These are phyloP conservation scores for Agapetus fuscipes DNA, from an alignment of 2,888 invertebrate genomes.

Conservation along the genomic window DNA sequence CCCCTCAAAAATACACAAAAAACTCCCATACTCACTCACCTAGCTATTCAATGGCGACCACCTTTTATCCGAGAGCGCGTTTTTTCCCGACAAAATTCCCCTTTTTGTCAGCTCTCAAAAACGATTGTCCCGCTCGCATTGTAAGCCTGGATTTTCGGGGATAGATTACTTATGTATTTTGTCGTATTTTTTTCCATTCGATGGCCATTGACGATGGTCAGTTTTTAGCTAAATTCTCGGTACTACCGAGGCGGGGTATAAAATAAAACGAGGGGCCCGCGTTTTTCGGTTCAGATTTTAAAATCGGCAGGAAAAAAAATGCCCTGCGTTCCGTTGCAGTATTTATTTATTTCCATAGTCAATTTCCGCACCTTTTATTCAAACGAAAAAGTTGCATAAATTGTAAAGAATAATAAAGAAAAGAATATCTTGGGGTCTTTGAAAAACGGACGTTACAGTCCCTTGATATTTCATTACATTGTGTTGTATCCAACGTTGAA, in stretches of 20 bases:
- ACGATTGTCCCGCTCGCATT: constrained; percentile 14
- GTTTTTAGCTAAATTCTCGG: too few relatives aligned
- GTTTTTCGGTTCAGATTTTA: constrained; percentile 7
- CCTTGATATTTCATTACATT: constrained; percentile 9
- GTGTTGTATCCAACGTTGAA: constrained; percentile 12
- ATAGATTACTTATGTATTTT: constrained; percentile 18
- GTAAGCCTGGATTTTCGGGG: constrained; percentile 15
- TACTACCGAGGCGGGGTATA: constrained; percentile 6
- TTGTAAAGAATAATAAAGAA: constrained; percentile 8
- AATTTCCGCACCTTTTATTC: constrained; percentile 18
- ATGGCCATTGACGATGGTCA: constrained; percentile 20
- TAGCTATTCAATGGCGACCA: constrained; percentile 1
- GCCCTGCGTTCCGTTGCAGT: too few relatives aligned
- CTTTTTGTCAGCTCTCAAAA: constrained; percentile 15
- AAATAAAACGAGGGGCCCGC: constrained; percentile 4
- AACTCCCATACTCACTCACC: not conserved
- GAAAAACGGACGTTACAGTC: constrained; percentile 9
- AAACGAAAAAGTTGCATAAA: constrained; percentile 2
- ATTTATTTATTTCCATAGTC: constrained; percentile 9
- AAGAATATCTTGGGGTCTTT: constrained; percentile 10
- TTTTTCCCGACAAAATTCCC: constrained; percentile 10
- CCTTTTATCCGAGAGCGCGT: constrained; percentile 2
- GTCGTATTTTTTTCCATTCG: constrained; percentile 15
- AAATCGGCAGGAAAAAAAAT: constrained; percentile 12
- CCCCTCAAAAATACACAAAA: constrained; percentile 12